Evolutionary conservation across 2,888 invertebrate genomes (phyloP).

Genomic region (Andrena bucephala): DNA sequence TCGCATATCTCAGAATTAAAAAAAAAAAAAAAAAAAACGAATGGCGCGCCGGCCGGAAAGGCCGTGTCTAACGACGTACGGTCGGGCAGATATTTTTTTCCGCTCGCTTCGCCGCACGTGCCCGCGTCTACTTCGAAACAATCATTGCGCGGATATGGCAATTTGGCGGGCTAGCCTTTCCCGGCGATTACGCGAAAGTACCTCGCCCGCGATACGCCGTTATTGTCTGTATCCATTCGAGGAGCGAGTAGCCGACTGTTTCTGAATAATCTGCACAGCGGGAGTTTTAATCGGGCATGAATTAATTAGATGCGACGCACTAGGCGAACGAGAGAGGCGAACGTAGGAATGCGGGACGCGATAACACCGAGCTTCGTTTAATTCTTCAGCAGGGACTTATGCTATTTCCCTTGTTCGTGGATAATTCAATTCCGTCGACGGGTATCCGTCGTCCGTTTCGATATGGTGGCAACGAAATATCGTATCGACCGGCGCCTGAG

Average conservation of each 20-base stretch:
- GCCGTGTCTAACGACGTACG: neutral
- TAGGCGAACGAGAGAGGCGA: neutral
- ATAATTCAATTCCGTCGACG: slow-evolving; percentile 6
- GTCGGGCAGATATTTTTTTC: neutral
- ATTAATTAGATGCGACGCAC: neutral
- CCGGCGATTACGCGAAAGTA: slow-evolving; percentile 6
- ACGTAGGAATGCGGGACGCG: neutral
- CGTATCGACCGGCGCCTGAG: neutral
- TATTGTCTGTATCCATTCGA: neutral
- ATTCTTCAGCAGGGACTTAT: neutral
- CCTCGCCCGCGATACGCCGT: neutral
- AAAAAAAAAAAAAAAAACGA: slow-evolving; percentile 5
- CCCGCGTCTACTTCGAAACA: neutral
- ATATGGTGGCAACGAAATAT: slow-evolving; percentile 7
- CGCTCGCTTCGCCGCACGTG: neutral
- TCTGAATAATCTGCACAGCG: neutral
- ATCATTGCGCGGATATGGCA: neutral
- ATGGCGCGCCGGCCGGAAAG: neutral
- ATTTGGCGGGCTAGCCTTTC: neutral
- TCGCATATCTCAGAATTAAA: slow-evolving; percentile 35
- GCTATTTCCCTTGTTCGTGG: neutral
- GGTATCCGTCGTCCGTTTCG: neutral
- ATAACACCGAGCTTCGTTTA: neutral
- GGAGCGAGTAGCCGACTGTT: neutral
- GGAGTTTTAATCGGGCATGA: neutral